A percentile compares a stretch with the other conserved stretches of the same genome.
These are phyloP conservation scores for Malacoraja senta DNA, from an alignment of 2,797 vertebrate genomes.

Conservation along the genomic window DNA sequence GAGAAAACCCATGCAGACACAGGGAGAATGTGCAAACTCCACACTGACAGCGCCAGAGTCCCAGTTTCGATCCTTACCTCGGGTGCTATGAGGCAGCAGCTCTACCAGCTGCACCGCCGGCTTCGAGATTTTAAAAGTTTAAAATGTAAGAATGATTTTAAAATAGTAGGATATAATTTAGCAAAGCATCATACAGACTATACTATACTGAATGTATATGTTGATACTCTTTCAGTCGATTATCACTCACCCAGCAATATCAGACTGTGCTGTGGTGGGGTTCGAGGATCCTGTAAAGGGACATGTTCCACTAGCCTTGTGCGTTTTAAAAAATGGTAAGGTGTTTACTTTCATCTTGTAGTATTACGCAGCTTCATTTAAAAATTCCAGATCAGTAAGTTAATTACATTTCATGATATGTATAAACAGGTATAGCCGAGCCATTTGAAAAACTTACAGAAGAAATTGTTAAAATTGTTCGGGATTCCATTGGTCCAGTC, in stretches of 20 bases:
- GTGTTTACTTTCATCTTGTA: background rate
- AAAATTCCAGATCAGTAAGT: background rate
- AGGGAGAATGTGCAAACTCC: no score
- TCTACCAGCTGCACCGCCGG: no score
- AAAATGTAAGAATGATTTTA: background rate
- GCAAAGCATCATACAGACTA: background rate
- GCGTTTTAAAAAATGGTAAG: conserved; percentile 79
- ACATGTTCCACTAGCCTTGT: conserved; percentile 80
- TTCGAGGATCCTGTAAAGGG: conserved; percentile 84
- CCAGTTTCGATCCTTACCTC: no score
- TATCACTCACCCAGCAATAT: conserved; percentile 70
- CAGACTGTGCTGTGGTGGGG: conserved; percentile 87
- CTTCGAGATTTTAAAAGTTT: background rate
- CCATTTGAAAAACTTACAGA: conserved; percentile 55
- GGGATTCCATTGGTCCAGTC: conserved; percentile 78
- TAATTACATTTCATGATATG: background rate
- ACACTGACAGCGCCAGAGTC: no score
- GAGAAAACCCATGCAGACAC: no score
- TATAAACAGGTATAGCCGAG: conserved; percentile 58
- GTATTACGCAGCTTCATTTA: background rate
- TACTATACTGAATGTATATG: background rate
- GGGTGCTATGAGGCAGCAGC: no score
- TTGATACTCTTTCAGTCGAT: conserved; percentile 62
- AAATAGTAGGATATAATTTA: background rate
- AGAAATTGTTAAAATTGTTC: conserved; percentile 73